Evolutionary conservation across 2,797 vertebrate genomes (phyloP).

Genomic region (Apodemus agrarius): DNA sequence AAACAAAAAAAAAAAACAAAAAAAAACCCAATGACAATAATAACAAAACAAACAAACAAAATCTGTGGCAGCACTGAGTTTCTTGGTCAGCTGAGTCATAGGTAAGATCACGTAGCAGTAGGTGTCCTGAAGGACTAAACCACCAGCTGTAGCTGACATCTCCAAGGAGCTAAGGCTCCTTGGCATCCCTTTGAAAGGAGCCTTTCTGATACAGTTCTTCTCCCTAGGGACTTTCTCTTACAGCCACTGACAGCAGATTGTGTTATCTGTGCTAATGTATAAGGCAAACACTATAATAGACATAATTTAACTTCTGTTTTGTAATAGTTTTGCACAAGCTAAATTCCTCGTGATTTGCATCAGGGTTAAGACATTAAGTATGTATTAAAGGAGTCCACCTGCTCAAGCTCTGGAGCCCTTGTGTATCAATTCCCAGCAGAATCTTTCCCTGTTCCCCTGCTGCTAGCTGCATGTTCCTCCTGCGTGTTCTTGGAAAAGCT

Average conservation of each 20-base stretch:
- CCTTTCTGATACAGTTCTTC: neutral
- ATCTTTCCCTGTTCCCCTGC: neutral
- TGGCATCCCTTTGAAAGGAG: neutral
- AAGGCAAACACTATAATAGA: neutral
- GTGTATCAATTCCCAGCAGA: neutral
- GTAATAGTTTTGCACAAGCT: neutral
- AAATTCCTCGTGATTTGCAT: neutral
- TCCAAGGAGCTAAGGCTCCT: neutral
- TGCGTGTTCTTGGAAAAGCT: neutral
- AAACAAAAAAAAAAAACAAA: too few species aligned
- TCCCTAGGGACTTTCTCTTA: neutral
- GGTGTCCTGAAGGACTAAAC: neutral
- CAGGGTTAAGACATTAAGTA: neutral
- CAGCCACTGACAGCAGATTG: neutral
- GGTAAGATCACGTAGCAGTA: neutral
- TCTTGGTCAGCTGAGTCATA: fast-evolving
- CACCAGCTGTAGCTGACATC: neutral
- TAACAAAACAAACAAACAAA: neutral
- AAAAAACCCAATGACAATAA: neutral
- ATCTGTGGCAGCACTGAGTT: neutral
- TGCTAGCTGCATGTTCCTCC: neutral
- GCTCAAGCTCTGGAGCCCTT: neutral
- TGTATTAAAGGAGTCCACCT: neutral
- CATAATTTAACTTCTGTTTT: neutral
- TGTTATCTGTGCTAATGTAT: neutral